A percentile compares a stretch with the other conserved stretches of the same genome.
Conservation (phyloP, 35 echinoderm and acorn worm genomes). For the Diadema setosum region DNA sequence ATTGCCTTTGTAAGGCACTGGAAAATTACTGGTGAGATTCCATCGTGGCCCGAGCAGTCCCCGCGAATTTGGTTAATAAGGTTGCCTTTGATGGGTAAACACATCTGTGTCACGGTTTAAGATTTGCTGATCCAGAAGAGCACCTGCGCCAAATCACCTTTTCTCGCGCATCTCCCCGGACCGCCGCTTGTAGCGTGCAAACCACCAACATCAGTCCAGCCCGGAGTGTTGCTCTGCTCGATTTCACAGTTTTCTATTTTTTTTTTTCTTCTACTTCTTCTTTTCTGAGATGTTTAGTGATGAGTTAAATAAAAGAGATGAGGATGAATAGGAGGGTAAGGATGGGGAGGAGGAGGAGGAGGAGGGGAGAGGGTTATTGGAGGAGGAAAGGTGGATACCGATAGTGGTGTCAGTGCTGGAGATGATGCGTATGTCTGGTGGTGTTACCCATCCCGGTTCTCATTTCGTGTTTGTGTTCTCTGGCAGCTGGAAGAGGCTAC, state of each 20-base stretch:
- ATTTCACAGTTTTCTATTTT: not conserved
- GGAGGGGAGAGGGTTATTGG: not conserved
- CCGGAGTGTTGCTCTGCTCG: not conserved
- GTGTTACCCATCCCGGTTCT: not conserved
- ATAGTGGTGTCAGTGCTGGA: not conserved
- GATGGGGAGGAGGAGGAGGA: not conserved
- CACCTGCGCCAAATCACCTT: conserved; percentile 17
- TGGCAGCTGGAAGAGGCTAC: conserved; percentile 83
- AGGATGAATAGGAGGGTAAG: not conserved
- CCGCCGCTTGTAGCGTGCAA: not conserved
- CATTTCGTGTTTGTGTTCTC: not conserved
- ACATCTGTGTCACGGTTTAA: not conserved
- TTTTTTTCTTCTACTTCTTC: no score
- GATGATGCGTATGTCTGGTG: not conserved
- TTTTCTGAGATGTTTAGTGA: no score
- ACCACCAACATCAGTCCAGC: not conserved
- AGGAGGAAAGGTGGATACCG: not conserved
- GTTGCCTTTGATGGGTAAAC: not conserved
- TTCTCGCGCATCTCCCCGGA: not conserved
- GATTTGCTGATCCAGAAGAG: not conserved
- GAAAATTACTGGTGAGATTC: no score
- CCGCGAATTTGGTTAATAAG: no score
- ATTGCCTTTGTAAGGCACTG: no score
- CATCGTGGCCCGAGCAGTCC: no score
- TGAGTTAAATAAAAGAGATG: not conserved